These are phyloP conservation scores for Falco punctatus DNA, from an alignment of 2,113 vertebrate genomes.

Conservation along the genomic window DNA sequence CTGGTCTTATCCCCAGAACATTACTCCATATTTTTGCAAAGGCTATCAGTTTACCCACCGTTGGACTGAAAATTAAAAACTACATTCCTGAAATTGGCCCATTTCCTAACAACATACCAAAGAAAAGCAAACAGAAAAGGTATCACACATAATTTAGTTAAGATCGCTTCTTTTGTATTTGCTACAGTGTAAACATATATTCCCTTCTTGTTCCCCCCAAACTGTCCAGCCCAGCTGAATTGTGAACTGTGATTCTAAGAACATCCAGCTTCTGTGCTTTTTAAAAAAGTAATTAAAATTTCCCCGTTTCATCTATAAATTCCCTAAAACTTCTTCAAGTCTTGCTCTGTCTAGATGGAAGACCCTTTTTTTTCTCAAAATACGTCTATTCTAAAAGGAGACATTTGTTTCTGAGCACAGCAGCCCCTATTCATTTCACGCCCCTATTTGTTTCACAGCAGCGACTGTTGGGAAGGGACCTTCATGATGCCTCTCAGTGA, in stretches of 20 bases:
- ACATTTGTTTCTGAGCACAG: neutral
- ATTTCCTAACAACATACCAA: neutral
- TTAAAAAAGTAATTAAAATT: neutral
- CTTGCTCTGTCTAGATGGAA: neutral
- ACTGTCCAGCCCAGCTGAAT: neutral
- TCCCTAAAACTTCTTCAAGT: neutral
- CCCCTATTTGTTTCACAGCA: neutral
- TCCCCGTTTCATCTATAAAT: neutral
- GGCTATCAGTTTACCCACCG: neutral
- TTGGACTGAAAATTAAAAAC: neutral
- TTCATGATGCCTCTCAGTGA: neutral
- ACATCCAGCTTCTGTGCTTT: neutral
- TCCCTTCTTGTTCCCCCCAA: neutral
- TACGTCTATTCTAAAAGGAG: neutral
- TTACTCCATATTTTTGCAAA: neutral
- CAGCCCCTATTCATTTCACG: neutral
- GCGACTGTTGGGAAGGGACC: neutral
- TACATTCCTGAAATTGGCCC: neutral
- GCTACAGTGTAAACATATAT: neutral
- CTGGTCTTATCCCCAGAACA: neutral
- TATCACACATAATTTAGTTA: neutral
- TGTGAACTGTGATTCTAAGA: neutral
- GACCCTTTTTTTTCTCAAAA: neutral
- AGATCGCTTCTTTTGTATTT: neutral
- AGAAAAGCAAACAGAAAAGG: conserved; percentile 10